These are phyloP conservation scores for Pangasius mekongensis DNA, from an alignment of 2,797 vertebrate species.

Conservation along the genomic window DNA sequence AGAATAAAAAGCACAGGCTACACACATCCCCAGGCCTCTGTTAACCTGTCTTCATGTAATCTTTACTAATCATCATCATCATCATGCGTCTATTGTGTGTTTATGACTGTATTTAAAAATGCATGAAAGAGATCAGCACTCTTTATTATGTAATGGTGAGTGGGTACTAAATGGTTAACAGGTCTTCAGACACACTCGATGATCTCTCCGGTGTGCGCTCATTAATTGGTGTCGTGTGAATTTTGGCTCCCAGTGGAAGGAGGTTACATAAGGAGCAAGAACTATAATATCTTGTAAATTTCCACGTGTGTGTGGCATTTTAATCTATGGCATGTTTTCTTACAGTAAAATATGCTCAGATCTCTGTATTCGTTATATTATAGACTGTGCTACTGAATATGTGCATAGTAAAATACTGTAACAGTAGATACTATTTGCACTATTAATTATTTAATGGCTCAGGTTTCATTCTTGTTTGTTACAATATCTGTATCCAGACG, in stretches of 20 bases:
- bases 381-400: not conserved
- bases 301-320: not conserved
- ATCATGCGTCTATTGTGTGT: not conserved
- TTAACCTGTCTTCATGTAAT: no score
- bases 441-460: not conserved
- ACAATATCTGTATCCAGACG: not conserved
- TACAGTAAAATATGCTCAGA: not conserved
- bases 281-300: constrained; percentile 32
- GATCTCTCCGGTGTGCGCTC: constrained; percentile 44
- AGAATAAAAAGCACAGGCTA: not conserved
- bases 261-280: constrained; percentile 46
- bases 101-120: not conserved
- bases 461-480: not conserved
- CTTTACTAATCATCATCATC: not conserved
- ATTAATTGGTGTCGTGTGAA: constrained; percentile 61
- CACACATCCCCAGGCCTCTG: not conserved
- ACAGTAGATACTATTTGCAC: not conserved
- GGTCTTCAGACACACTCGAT: constrained; percentile 34
- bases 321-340: not conserved
- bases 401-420: not conserved
- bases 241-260: constrained; percentile 45
- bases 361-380: not conserved
- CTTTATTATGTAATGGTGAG: not conserved
- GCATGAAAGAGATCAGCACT: not conserved
- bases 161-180: constrained; percentile 29